Evolutionary conservation across 2,797 vertebrate species (phyloP), one percentile per base, ranked within the genome.

Genomic region (Chanos chanos): DNA sequence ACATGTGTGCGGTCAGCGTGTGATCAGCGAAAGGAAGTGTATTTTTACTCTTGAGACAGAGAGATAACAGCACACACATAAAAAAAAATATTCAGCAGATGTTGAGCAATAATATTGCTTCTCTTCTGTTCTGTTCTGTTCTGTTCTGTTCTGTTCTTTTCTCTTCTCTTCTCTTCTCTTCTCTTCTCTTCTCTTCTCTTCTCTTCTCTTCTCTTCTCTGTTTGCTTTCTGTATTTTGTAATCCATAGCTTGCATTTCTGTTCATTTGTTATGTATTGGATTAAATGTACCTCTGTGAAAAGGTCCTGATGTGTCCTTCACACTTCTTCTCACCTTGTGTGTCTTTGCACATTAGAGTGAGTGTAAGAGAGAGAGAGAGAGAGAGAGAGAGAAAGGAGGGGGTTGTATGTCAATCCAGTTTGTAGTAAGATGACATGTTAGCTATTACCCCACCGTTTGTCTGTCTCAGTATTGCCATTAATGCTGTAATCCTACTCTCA

Each of bases 211-310:
- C 18, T 22, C 0, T n/a, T n/a, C 19, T 19, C 40, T 43, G 40
- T 43, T 43, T 40, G 43, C 43, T 21, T 10, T 15, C 43, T 8
- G 19, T 8, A 22, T 40, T 12, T 40, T 43, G 21, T 43, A 43
- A 43, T 43, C 40, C 18, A 18, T 12, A 21, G 41, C 24, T 48
- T 13, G 50, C 50, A 18, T 39, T 15, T 53, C 18, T 28, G 12
- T 22, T 51, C 16, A 24, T 30, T 15, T 28, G 64, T 79, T 71
- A 70, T 71, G 60, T 70, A 69, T n/a, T n/a, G n/a, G n/a, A n/a
- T n/a, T n/a, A n/a, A n/a, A 75, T 48, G 24, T 49, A 66, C 58
- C 67, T 78, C 45, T 61, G 63, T 43, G 68, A 57, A 68, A 68
- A 49, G 24, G 61, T 61, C 49, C 13, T 33, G 59, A 73, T 5